phyloP scores from a whole-genome alignment of 2,797 vertebrate genomes.

The Lycodopsis pacificus region DNA sequence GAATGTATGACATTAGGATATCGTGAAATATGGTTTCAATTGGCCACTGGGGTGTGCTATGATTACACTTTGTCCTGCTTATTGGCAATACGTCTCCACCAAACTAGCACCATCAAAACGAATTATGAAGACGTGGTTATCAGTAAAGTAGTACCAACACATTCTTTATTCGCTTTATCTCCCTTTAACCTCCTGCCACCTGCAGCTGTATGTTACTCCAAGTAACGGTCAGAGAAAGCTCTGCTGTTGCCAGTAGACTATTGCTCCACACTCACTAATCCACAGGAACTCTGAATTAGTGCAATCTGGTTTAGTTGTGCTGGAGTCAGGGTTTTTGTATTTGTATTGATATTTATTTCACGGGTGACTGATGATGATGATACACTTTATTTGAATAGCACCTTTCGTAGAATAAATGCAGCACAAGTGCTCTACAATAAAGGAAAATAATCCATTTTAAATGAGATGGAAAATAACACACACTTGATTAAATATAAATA shows the following conservation, averaged over 20 bases:
- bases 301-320: neutral
- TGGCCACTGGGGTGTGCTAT: slow-evolving; percentile 53
- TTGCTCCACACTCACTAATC: neutral
- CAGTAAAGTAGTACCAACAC: neutral
- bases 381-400: neutral
- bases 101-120: neutral
- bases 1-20: neutral
- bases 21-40: neutral
- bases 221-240: neutral
- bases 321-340: neutral
- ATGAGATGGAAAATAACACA: neutral
- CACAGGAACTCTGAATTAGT: neutral
- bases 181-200: neutral
- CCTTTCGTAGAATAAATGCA: neutral
- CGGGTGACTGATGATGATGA: neutral
- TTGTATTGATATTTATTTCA: neutral
- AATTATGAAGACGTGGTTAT: neutral
- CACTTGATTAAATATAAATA: neutral
- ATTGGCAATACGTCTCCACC: neutral
- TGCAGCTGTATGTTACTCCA: neutral
- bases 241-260: neutral
- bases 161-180: neutral
- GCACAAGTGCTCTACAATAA: neutral
- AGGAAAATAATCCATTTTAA: neutral
- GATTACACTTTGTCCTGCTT: neutral